Evolutionary conservation across 2,797 vertebrate species (phyloP).

Genomic region (Diceros bicornis): DNA sequence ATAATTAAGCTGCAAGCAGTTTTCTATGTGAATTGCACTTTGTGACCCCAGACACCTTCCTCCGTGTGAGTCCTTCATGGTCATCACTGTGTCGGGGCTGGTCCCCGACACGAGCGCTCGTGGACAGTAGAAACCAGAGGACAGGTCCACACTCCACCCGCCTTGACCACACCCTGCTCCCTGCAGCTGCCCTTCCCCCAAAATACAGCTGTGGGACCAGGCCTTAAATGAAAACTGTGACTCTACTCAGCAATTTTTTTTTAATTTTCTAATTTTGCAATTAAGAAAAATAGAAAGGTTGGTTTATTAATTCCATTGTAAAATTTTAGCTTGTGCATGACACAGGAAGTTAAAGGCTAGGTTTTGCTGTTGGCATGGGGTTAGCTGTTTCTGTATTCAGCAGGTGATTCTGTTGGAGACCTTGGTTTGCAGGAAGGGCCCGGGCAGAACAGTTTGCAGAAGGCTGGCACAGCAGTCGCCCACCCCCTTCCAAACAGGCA

Average conservation of each 20-base stretch:
- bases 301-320: neutral
- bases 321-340: neutral
- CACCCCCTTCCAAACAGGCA: neutral
- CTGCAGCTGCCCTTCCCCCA: neutral
- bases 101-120: neutral
- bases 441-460: too few relatives aligned
- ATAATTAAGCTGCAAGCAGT: too few relatives aligned
- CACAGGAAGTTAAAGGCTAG: neutral
- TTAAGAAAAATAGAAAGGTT: neutral
- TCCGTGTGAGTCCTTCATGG: too few relatives aligned
- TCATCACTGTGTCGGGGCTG: too few relatives aligned
- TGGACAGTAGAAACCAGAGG: neutral
- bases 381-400: rapidly evolving
- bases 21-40: too few relatives aligned
- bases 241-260: neutral
- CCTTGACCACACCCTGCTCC: neutral
- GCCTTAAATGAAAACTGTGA: neutral
- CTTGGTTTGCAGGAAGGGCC: neutral
- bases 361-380: neutral
- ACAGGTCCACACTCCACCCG: neutral
- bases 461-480: too few relatives aligned
- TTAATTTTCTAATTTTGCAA: neutral
- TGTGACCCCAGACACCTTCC: too few relatives aligned
- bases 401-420: rapidly evolving
- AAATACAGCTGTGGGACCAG: neutral